These are phyloP conservation scores for Salarias fasciatus DNA, from an alignment of 2,797 vertebrate genomes.

Conservation along the genomic window DNA sequence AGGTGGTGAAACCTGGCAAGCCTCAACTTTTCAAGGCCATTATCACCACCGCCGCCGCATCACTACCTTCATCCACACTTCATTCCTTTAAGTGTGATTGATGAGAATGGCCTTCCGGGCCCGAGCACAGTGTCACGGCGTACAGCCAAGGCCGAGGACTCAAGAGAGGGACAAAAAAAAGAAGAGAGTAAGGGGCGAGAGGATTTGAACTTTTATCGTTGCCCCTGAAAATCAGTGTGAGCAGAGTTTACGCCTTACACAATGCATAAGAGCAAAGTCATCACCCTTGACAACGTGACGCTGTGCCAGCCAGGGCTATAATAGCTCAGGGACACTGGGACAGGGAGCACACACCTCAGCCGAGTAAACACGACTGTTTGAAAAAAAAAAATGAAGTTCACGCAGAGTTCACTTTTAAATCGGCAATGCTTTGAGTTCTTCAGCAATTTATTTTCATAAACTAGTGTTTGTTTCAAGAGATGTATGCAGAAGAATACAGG, in stretches of 20 bases:
- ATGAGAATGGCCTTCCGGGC: conserved; percentile 57
- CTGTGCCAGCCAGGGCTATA: conserved; percentile 13
- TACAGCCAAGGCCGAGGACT: conserved; percentile 60
- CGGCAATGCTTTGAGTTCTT: no score
- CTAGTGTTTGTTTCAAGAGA: no score
- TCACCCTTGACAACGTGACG: conserved; percentile 53
- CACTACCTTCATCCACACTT: conserved; percentile 62
- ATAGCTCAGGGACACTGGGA: conserved; percentile 42
- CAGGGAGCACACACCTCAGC: conserved; percentile 17
- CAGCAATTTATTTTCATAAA: no score
- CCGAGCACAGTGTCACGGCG: conserved; percentile 47
- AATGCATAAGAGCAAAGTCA: conserved; percentile 36
- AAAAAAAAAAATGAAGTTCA: conserved; percentile 23
- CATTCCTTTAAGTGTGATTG: conserved; percentile 69
- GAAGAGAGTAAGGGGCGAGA: conserved; percentile 1
- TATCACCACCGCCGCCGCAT: conserved; percentile 54
- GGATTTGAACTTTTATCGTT: conserved; percentile 49
- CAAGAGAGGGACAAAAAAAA: conserved; percentile 27
- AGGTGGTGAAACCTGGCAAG: conserved; percentile 50
- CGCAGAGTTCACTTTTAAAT: conserved; percentile 9
- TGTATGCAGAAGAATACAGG: no score
- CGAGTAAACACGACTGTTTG: conserved; percentile 19
- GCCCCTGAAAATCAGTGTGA: conserved; percentile 61
- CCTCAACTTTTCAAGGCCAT: conserved; percentile 56
- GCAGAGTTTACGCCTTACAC: conserved; percentile 47